Evolutionary conservation across 30 jellyfish, hydroid and myxozoan species (phyloP).

Genomic region (Morbakka virulenta): DNA sequence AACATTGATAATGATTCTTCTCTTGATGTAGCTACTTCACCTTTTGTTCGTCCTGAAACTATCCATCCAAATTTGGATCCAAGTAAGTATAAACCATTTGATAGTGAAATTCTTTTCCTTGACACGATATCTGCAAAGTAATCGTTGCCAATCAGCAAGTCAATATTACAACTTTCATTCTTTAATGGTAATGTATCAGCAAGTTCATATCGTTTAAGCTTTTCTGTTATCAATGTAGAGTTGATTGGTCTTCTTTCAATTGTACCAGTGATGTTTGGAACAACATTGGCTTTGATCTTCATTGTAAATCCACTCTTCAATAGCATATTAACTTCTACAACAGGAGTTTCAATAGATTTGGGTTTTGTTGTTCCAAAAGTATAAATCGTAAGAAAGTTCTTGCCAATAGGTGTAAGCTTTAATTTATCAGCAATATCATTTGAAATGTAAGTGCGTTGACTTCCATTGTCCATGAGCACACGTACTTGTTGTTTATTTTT

Average conservation of each 20-base stretch:
- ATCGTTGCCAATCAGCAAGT: slow-evolving; percentile 23
- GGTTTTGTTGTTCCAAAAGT: slow-evolving; percentile 36
- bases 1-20: neutral
- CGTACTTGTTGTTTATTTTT: no score
- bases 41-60: neutral
- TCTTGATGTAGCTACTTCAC: neutral
- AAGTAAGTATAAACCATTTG: slow-evolving; percentile 3
- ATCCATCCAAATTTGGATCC: slow-evolving; percentile 21
- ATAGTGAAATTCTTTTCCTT: neutral
- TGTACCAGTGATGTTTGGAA: slow-evolving; percentile 11
- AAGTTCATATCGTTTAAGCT: neutral
- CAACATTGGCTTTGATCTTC: slow-evolving; percentile 7
- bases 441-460: slow-evolving; percentile 28
- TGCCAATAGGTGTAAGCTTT: slow-evolving; percentile 3
- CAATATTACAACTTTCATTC: slow-evolving; percentile 8
- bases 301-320: neutral
- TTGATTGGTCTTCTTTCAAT: slow-evolving; percentile 12
- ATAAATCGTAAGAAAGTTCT: neutral
- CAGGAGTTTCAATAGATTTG: neutral
- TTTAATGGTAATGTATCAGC: slow-evolving; percentile 26
- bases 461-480: slow-evolving; percentile 20
- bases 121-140: slow-evolving; percentile 10
- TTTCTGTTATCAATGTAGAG: neutral
- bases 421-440: slow-evolving; percentile 1
- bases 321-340: neutral